Evolutionary conservation across 2,888 invertebrate genomes (phyloP).

Genomic region (Herminia tarsipennalis): DNA sequence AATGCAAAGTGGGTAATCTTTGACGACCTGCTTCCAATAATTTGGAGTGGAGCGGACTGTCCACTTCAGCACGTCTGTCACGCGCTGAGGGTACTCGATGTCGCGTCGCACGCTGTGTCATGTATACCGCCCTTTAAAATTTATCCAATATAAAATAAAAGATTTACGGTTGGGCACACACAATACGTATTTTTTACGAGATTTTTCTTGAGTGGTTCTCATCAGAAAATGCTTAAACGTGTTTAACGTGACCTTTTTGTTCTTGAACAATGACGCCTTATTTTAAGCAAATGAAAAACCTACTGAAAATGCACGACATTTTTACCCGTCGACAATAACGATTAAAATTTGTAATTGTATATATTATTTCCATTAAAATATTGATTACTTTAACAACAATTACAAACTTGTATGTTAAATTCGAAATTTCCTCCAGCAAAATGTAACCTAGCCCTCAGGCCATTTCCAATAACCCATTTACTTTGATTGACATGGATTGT

Average conservation of each 20-base stretch:
- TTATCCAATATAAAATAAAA: conserved; percentile 10
- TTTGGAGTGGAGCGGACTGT: conserved; percentile 32
- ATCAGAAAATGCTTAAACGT: neutral
- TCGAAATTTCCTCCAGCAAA: neutral
- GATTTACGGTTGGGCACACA: conserved; percentile 2
- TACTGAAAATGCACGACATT: too few relatives aligned
- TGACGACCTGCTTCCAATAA: conserved; percentile 30
- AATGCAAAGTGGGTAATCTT: conserved; percentile 30
- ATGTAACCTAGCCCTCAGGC: neutral
- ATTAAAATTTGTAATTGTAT: too few relatives aligned
- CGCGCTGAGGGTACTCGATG: conserved; percentile 36
- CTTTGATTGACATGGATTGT: neutral
- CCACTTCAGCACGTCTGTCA: conserved; percentile 62
- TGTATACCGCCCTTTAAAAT: conserved; percentile 31
- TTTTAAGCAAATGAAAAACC: too few relatives aligned
- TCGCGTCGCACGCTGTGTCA: conserved; percentile 41
- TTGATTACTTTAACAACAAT: neutral
- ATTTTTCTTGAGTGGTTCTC: neutral
- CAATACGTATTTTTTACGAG: too few relatives aligned
- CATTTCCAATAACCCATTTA: neutral
- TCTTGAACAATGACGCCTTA: too few relatives aligned
- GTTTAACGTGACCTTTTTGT: too few relatives aligned
- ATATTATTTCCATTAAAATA: too few relatives aligned
- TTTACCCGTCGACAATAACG: too few relatives aligned
- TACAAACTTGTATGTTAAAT: neutral